Evolutionary conservation across 2,888 invertebrate genomes (phyloP).

Genomic region (Zygothrica quintamaculata): DNA sequence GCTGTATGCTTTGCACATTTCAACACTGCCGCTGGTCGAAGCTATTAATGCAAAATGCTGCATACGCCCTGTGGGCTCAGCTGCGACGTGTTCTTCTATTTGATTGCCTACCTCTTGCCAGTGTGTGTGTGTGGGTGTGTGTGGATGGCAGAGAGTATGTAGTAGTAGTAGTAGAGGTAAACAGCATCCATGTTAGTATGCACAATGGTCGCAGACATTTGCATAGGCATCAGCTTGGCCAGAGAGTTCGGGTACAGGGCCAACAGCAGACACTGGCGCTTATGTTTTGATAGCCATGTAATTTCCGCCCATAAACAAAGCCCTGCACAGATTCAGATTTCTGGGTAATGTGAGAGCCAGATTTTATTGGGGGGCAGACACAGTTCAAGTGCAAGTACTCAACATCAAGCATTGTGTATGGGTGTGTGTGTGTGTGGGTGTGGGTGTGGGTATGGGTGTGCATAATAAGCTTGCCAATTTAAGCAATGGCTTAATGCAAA

Average conservation of each 20-base stretch:
- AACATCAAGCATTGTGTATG: too few species aligned
- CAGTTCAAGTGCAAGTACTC: constrained; percentile 29
- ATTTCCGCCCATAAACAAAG: constrained; percentile 73
- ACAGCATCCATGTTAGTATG: constrained; percentile 18
- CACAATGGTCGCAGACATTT: constrained; percentile 63
- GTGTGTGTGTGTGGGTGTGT: not conserved
- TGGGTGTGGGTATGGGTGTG: too few species aligned
- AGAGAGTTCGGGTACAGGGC: constrained; percentile 3
- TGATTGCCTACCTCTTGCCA: constrained; percentile 9
- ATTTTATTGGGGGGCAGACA: not conserved
- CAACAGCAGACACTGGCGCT: constrained; percentile 63
- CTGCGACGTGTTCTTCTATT: constrained; percentile 5
- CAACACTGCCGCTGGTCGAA: constrained; percentile 26
- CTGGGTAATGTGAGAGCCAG: not conserved
- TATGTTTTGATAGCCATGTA: constrained; percentile 76
- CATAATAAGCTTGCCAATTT: constrained; percentile 29
- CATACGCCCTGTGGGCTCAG: constrained; percentile 25
- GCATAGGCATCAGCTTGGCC: constrained; percentile 35
- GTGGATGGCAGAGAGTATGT: not conserved
- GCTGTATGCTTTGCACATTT: constrained; percentile 6
- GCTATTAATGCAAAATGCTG: constrained; percentile 65
- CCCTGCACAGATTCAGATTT: constrained; percentile 18
- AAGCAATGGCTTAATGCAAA: not conserved
- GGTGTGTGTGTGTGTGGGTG: too few species aligned
- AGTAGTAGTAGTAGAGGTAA: not conserved